Conservation (phyloP, 2,797 vertebrate species). For the Astyanax mexicanus region DNA sequence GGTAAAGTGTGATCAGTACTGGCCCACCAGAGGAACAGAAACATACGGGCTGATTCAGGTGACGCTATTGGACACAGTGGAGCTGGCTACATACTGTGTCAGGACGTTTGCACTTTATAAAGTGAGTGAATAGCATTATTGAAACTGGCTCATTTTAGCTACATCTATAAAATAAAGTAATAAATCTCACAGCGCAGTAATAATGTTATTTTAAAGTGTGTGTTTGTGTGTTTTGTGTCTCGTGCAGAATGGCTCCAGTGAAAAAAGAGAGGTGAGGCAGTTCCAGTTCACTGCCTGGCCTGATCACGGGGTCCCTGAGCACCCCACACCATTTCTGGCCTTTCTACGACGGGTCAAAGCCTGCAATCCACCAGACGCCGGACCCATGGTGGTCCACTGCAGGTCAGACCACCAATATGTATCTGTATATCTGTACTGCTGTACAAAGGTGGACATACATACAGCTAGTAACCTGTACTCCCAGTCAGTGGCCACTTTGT, state of each 20-base stretch:
- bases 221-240: not conserved
- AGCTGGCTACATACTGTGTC: conserved; percentile 96
- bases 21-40: conserved; percentile 96
- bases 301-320: conserved; percentile 97
- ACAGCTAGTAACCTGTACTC: no score
- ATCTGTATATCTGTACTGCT: no score
- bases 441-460: no score
- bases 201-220: no score
- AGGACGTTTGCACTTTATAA: conserved; percentile 98
- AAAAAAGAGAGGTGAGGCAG: conserved; percentile 97
- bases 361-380: conserved; percentile 90
- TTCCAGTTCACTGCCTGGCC: conserved; percentile 99
- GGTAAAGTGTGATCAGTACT: conserved; percentile 99
- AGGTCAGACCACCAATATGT: conserved; percentile 72
- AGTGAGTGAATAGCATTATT: no score
- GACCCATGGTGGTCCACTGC: conserved; percentile 99
- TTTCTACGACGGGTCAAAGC: conserved; percentile 96
- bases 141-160: no score
- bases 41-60: conserved; percentile 97
- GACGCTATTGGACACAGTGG: conserved; percentile 93
- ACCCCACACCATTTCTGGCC: conserved; percentile 96
- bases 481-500: not conserved
- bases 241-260: conserved; percentile 94
- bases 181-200: no score
- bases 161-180: no score